phyloP scores from a whole-genome alignment of 2,888 invertebrate species.

The Troides oblongomaculatus region DNA sequence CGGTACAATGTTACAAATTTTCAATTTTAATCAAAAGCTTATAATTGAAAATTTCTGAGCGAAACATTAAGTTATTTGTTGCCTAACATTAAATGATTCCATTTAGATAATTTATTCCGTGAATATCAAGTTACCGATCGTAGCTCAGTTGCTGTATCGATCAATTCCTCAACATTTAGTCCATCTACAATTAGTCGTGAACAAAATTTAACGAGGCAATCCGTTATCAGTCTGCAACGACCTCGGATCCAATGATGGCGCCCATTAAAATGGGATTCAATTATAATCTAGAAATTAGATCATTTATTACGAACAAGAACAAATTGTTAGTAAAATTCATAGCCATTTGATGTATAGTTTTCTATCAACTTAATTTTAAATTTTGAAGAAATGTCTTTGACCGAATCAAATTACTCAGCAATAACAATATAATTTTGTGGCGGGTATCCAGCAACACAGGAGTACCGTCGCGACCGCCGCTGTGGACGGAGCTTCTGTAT shows the following conservation, averaged over 20 bases:
- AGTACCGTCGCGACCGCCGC: no score
- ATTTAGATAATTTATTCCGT: slow-evolving; percentile 8
- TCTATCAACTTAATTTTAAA: slow-evolving; percentile 20
- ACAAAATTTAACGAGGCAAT: slow-evolving; percentile 51
- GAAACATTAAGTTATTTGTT: neutral
- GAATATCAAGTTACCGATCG: slow-evolving; percentile 16
- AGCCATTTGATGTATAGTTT: slow-evolving; percentile 25
- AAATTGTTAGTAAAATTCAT: slow-evolving; percentile 27
- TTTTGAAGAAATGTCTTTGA: neutral
- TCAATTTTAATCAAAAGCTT: neutral
- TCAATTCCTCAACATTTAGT: slow-evolving; percentile 34
- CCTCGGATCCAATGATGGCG: slow-evolving; percentile 27
- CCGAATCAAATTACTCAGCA: neutral
- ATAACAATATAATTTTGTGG: no score
- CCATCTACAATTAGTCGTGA: slow-evolving; percentile 44
- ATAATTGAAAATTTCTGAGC: neutral
- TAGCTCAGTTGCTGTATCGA: slow-evolving; percentile 16
- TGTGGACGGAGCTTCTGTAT: no score
- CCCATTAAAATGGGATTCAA: slow-evolving; percentile 45
- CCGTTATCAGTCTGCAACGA: slow-evolving; percentile 40
- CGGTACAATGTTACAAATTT: neutral
- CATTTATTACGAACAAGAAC: slow-evolving; percentile 28
- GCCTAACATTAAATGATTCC: neutral
- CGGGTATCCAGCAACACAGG: no score
- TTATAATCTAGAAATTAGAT: slow-evolving; percentile 39